Evolutionary conservation across 1,140 invertebrate genomes (phyloP).

Genomic region (Pemphigus obesinymphae): DNA sequence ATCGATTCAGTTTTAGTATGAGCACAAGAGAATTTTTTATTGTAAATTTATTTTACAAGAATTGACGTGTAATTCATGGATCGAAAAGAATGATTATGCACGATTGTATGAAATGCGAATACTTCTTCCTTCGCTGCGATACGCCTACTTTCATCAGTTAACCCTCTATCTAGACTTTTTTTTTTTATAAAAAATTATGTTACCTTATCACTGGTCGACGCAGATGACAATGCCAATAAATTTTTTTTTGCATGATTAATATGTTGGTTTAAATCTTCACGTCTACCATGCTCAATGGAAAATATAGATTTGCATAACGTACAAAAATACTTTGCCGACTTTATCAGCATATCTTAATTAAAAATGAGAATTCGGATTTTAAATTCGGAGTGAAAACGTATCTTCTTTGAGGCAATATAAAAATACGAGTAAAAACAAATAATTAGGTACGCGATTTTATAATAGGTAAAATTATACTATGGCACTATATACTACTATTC

Average conservation of each 20-base stretch:
- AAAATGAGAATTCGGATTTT: no score
- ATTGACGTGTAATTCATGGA: no score
- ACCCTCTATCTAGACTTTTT: background rate
- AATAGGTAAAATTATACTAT: no score
- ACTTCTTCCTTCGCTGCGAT: no score
- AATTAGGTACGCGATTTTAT: no score
- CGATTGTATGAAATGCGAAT: no score
- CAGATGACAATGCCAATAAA: background rate
- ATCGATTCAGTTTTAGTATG: background rate
- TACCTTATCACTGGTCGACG: no score
- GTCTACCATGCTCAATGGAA: no score
- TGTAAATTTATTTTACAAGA: background rate
- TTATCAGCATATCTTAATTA: background rate
- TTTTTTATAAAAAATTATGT: background rate
- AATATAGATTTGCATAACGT: background rate
- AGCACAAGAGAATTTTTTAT: background rate
- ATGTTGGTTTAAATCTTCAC: background rate
- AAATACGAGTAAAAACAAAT: background rate
- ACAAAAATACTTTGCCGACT: background rate
- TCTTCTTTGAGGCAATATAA: background rate
- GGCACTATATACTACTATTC: no score
- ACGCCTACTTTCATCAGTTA: background rate
- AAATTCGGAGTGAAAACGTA: background rate
- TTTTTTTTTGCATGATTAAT: background rate
- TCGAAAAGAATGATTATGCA: no score